Evolutionary conservation across 2,888 invertebrate genomes (phyloP).

Genomic region (Pyrgus malvae): DNA sequence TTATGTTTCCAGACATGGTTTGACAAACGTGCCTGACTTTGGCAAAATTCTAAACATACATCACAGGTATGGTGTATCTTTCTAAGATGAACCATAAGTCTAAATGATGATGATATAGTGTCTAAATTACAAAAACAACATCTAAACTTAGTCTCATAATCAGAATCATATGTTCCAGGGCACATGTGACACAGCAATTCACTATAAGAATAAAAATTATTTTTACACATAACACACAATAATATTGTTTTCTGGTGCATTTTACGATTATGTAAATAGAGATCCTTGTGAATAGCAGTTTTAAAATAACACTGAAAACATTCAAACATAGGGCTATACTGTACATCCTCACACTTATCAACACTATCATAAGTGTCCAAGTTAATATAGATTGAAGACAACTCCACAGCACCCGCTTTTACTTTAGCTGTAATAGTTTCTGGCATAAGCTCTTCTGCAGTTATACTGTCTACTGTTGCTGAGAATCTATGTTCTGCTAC

Average conservation of each 20-base stretch:
- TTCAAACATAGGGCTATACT: conserved; percentile 88
- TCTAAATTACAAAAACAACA: conserved; percentile 91
- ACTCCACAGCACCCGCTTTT: conserved; percentile 81
- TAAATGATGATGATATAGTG: conserved; percentile 91
- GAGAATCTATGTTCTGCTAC: conserved; percentile 90
- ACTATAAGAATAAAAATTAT: conserved; percentile 93
- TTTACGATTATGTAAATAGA: conserved; percentile 92
- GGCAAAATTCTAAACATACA: conserved; percentile 91
- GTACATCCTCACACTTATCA: conserved; percentile 78
- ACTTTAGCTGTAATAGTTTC: conserved; percentile 87
- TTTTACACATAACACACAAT: conserved; percentile 93
- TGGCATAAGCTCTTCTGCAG: conserved; percentile 87
- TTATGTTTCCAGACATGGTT: conserved; percentile 96
- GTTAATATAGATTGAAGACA: conserved; percentile 87
- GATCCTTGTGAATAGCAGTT: conserved; percentile 90
- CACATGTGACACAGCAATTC: conserved; percentile 93
- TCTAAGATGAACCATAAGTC: conserved; percentile 93
- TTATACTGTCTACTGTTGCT: conserved; percentile 89
- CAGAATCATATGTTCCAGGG: conserved; percentile 87
- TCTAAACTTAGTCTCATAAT: conserved; percentile 87
- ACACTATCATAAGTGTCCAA: conserved; percentile 86
- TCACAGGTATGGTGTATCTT: conserved; percentile 93
- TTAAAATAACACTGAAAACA: conserved; percentile 93
- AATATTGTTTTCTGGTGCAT: conserved; percentile 92
- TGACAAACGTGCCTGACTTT: conserved; percentile 89